Conservation (phyloP, 1,140 invertebrate species). For the Bombus confusus region DNA sequence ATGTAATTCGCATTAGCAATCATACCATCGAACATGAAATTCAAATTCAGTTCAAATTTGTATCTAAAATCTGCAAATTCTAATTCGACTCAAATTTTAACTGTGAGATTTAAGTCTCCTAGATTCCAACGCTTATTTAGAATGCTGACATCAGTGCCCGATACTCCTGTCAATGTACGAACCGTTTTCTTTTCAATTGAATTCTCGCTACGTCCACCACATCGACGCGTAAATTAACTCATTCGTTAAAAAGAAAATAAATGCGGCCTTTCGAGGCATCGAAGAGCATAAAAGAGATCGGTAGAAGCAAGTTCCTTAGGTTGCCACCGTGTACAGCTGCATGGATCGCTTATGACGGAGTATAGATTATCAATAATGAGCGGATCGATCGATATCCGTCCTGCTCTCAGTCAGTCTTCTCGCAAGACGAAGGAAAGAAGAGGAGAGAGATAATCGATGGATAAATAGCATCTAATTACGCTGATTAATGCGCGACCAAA, state of each 20-base stretch:
- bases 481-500: slow-evolving; percentile 74
- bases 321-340: slow-evolving; percentile 72
- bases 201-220: background rate
- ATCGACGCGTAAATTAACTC: background rate
- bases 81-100: too few species aligned
- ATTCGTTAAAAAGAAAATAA: background rate
- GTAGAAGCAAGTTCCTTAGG: slow-evolving; percentile 22
- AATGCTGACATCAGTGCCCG: too few species aligned
- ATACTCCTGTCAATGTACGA: too few species aligned
- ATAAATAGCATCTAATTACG: slow-evolving; percentile 81
- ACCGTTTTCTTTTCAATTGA: background rate
- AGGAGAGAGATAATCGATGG: slow-evolving; percentile 41
- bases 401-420: slow-evolving; percentile 1
- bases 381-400: slow-evolving; percentile 68
- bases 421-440: background rate
- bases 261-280: background rate
- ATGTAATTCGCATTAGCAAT: too few species aligned
- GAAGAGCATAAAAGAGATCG: background rate
- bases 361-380: slow-evolving; percentile 82
- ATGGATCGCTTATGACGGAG: slow-evolving; percentile 76
- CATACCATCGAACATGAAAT: too few species aligned
- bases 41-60: background rate
- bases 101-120: too few species aligned
- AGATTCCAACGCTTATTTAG: too few species aligned
- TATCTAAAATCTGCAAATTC: too few species aligned